These are phyloP conservation scores for Aricia agestis DNA, from an alignment of 1,140 invertebrate species.

Conservation along the genomic window DNA sequence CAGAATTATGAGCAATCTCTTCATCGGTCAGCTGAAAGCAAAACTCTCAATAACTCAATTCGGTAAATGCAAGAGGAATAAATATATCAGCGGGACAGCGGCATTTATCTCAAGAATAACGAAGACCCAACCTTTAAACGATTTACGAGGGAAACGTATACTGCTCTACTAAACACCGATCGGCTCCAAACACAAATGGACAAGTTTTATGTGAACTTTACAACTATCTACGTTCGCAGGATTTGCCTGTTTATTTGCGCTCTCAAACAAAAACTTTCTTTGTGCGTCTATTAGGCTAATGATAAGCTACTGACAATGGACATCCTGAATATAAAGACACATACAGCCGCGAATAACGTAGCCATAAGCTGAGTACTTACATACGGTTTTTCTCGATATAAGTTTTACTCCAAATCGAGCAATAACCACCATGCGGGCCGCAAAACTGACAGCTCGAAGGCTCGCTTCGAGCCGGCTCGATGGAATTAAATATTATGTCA, in stretches of 20 bases:
- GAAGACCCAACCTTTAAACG: conserved; percentile 67
- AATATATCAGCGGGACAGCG: conserved; percentile 65
- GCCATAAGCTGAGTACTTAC: no score
- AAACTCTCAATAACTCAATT: conserved; percentile 19
- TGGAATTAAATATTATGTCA: no score
- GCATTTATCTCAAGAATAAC: conserved; percentile 66
- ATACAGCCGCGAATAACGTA: no score
- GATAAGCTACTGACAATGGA: background rate
- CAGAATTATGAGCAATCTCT: no score
- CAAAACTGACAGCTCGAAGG: no score
- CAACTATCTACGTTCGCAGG: background rate
- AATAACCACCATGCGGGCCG: no score
- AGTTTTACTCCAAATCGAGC: no score
- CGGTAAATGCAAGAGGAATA: conserved; percentile 42
- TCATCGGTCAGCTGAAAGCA: background rate
- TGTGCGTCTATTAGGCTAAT: background rate
- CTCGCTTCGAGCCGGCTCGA: no score
- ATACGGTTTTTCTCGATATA: no score
- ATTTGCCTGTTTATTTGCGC: background rate
- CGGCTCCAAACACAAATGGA: conserved; percentile 44
- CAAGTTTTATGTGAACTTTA: conserved; percentile 24
- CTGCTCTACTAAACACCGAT: conserved; percentile 52
- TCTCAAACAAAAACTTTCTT: background rate
- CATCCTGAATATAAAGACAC: background rate
- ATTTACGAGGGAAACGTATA: conserved; percentile 58